phyloP scores from a whole-genome alignment of 1,140 invertebrate species.

The Eufriesea mexicana region DNA sequence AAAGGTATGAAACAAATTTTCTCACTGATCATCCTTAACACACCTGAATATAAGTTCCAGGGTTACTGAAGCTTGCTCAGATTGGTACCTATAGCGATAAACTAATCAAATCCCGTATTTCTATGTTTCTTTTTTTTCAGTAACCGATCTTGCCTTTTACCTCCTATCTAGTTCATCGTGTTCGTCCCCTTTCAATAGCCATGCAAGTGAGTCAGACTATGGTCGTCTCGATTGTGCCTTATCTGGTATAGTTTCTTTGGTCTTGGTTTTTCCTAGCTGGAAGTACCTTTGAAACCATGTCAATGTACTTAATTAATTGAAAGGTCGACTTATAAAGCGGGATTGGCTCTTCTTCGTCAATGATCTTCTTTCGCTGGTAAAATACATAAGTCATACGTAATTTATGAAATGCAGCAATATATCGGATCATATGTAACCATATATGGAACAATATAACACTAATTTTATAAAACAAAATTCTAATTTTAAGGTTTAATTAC shows the following conservation, averaged over 20 bases:
- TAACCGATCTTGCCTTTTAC: conserved; percentile 9
- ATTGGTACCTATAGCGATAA: neutral
- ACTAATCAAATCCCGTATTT: neutral
- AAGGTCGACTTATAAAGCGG: conserved; percentile 20
- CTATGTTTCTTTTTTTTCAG: neutral
- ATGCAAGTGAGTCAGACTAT: conserved; percentile 28
- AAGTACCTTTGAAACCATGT: conserved; percentile 25
- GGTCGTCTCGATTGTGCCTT: conserved; percentile 27
- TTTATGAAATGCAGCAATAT: neutral
- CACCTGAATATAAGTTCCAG: neutral
- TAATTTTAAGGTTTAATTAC: neutral
- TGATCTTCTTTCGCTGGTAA: neutral
- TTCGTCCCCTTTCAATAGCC: conserved; percentile 14
- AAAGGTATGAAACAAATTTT: neutral
- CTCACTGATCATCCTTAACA: neutral
- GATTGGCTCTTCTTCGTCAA: neutral
- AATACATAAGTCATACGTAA: neutral
- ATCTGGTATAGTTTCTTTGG: conserved; percentile 33
- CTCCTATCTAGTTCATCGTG: conserved; percentile 24
- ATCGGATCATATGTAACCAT: neutral
- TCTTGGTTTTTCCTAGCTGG: conserved; percentile 10
- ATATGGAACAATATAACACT: no score
- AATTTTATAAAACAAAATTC: no score
- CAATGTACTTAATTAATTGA: conserved; percentile 34
- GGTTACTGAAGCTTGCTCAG: neutral